Evolutionary conservation across 2,113 vertebrate genomes (phyloP).

Genomic region (Girardinichthys multiradiatus): DNA sequence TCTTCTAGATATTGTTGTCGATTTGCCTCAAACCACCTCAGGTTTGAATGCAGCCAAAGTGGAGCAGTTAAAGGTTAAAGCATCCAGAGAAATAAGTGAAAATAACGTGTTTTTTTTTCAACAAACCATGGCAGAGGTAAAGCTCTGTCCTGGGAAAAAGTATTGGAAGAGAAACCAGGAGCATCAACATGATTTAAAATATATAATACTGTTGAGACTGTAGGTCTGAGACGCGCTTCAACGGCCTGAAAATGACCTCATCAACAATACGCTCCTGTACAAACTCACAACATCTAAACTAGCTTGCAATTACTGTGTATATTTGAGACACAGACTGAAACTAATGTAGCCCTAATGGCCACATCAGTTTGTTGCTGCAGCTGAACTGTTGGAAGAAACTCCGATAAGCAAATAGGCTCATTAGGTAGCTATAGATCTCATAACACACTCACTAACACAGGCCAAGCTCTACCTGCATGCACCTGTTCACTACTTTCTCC

Average conservation of each 20-base stretch:
- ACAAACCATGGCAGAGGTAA: too few species aligned
- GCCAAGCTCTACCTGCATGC: neutral
- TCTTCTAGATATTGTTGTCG: too few species aligned
- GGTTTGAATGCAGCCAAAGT: too few species aligned
- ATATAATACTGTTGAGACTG: neutral
- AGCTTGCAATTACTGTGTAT: conserved; percentile 13
- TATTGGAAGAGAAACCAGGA: too few species aligned
- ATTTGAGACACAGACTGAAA: conserved; percentile 19
- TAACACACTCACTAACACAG: conserved; percentile 11
- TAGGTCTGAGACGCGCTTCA: neutral
- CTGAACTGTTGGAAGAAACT: conserved; percentile 38
- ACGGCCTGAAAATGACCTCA: neutral
- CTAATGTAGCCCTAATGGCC: conserved; percentile 57
- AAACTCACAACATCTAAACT: conserved; percentile 10
- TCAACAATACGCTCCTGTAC: conserved; percentile 3
- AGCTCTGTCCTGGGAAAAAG: too few species aligned
- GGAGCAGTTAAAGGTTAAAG: too few species aligned
- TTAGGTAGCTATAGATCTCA: conserved; percentile 51
- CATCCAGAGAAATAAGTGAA: too few species aligned
- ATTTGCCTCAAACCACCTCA: too few species aligned
- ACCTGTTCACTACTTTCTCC: conserved; percentile 10
- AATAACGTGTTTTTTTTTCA: too few species aligned
- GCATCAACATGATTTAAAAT: conserved; percentile 1
- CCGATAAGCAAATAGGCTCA: conserved; percentile 50
- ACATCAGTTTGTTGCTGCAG: conserved; percentile 42